These are phyloP conservation scores for Tiliqua scincoides DNA, from an alignment of 2,113 vertebrate genomes.

Conservation along the genomic window DNA sequence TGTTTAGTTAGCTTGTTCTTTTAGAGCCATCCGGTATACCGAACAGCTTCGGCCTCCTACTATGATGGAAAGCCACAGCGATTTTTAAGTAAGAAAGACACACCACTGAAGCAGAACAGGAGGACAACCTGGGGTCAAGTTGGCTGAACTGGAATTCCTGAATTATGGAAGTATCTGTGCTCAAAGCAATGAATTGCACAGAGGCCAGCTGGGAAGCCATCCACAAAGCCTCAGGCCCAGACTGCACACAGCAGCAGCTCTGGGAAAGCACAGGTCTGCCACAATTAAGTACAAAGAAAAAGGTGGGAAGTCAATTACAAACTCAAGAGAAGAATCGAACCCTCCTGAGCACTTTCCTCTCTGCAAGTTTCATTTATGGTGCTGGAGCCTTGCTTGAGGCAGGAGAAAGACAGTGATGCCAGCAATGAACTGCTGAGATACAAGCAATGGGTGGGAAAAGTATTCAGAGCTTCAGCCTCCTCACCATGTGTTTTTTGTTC, in stretches of 20 bases:
- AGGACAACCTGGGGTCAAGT: background rate
- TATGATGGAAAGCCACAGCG: background rate
- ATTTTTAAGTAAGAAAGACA: background rate
- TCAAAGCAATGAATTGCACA: background rate
- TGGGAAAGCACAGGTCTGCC: background rate
- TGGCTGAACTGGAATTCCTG: background rate
- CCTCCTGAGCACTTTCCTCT: no score
- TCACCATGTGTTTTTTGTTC: background rate
- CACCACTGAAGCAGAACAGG: background rate
- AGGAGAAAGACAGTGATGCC: background rate
- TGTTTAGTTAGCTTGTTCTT: background rate
- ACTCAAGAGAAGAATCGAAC: background rate
- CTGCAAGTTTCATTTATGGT: no score
- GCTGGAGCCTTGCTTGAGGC: background rate
- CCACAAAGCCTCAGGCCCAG: background rate
- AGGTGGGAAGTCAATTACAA: background rate
- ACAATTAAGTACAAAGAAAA: background rate
- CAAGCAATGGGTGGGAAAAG: no score
- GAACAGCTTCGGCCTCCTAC: background rate
- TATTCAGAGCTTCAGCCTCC: background rate
- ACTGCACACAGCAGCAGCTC: background rate
- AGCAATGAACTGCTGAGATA: background rate
- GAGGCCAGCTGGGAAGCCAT: background rate
- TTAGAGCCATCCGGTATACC: background rate
- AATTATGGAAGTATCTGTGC: background rate